These are phyloP conservation scores for Drosophila varians DNA, from an alignment of 1,140 invertebrate species.

Conservation along the genomic window DNA sequence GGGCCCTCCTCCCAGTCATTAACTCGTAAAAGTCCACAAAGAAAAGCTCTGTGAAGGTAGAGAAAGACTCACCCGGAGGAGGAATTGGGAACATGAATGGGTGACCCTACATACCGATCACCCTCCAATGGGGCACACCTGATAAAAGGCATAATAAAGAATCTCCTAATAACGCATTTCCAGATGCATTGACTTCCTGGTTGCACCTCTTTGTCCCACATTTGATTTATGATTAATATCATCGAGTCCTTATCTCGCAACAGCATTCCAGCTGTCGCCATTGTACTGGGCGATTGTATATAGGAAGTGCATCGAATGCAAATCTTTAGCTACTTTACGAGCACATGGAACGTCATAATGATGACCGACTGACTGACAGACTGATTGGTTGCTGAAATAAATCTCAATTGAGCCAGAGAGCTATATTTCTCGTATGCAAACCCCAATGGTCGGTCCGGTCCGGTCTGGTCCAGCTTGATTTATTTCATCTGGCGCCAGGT, in stretches of 20 bases:
- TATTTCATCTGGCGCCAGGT: constrained; percentile 60
- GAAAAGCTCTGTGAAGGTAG: constrained; percentile 61
- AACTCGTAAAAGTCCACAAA: constrained; percentile 56
- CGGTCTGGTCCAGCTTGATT: constrained; percentile 30
- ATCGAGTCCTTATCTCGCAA: constrained; percentile 19
- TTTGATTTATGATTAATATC: constrained; percentile 11
- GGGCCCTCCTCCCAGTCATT: constrained; percentile 20
- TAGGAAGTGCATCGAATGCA: constrained; percentile 62
- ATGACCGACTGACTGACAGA: constrained; percentile 50
- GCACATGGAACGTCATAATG: constrained; percentile 31
- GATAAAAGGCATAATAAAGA: neutral
- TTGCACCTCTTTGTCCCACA: constrained; percentile 26
- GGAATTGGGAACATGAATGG: constrained; percentile 11
- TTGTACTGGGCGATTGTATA: constrained; percentile 43
- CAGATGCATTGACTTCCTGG: constrained; percentile 9
- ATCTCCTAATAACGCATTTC: neutral
- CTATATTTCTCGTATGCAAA: constrained; percentile 24
- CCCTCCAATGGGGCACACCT: neutral
- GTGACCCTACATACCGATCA: neutral
- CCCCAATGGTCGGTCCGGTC: constrained; percentile 18
- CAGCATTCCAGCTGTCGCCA: constrained; percentile 23
- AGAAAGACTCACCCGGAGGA: constrained; percentile 42
- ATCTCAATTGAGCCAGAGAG: constrained; percentile 60
- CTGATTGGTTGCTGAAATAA: constrained; percentile 62
- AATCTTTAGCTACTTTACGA: constrained; percentile 30